Percentiles rank a stretch among this genome's conserved stretches.
Conservation (phyloP, 2,888 invertebrate species). For the Bursaphelenchus okinawaensis region DNA sequence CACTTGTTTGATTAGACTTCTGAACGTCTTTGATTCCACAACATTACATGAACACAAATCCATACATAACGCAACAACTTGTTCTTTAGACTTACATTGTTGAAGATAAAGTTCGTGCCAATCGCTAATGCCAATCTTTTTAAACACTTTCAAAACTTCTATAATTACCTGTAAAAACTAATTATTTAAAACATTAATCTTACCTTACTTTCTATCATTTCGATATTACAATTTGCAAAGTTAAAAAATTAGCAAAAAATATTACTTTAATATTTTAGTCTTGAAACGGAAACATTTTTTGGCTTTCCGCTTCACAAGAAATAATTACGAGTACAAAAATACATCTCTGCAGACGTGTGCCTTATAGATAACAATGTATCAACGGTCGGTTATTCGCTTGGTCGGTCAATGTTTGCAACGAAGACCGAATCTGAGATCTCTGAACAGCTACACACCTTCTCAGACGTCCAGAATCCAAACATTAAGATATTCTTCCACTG, state of each 20-base stretch:
- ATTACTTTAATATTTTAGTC: not conserved
- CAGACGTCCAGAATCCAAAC: not conserved
- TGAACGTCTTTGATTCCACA: not conserved
- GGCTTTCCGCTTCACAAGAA: not conserved
- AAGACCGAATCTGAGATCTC: not conserved
- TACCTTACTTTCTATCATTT: not conserved
- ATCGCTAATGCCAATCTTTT: not conserved
- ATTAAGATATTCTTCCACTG: not conserved
- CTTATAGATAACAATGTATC: not conserved
- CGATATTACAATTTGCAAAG: not conserved
- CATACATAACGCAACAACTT: not conserved
- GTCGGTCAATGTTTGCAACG: not conserved
- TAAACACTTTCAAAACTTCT: not conserved
- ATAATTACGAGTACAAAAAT: not conserved
- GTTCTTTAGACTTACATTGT: not conserved
- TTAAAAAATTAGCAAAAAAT: not conserved
- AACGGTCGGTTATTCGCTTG: not conserved
- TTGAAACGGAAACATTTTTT: not conserved
- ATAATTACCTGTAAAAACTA: not conserved
- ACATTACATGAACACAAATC: not conserved
- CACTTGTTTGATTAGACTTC: not conserved
- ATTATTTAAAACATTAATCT: not conserved
- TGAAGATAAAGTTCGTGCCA: too few species aligned
- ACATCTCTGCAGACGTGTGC: not conserved
- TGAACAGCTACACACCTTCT: not conserved